Evolutionary conservation across 2,888 invertebrate genomes (phyloP), one percentile per base, ranked within the genome.

Genomic region (Anorthoa munda): DNA sequence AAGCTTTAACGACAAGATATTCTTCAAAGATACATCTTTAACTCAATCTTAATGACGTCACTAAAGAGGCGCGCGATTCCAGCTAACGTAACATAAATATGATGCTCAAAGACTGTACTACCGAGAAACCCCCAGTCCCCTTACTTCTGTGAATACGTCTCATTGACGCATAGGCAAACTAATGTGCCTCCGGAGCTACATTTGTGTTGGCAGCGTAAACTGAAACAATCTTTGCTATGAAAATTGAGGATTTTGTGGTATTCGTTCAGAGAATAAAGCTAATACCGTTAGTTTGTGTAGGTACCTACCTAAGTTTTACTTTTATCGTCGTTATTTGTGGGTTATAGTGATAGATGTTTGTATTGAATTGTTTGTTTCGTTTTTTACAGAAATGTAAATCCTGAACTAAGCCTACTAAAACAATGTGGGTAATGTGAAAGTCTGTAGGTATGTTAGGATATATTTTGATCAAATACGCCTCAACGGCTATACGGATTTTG

Each of bases 171-270:
- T 59, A 78, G 31, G 64, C 60, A 60, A 72, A 60, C 64, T 12
- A 64, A 53, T 55, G 50, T 78, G 64, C 55, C 72, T 65, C 50
- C 21, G 79, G 53, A 55, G 45, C 7, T 55, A 59, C 64, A 46
- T 50, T 60, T 65, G 17, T 60, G 64, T 65, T 26, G 31, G 31
- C 9, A 23, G 46, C n/a, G 45, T 55, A 65, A 64, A 60, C 50
- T 65, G 45, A 65, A 79, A 72, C 72, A 65, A 65, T 72, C 59
- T 77, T 60, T 72, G 45, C 48, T 59, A 55, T 50, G 79, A 72
- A 77, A 72, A 79, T 65, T 61, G 60, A 56, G 45, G 60, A 23
- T 77, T 69, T 56, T 7, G 45, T 50, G 15, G 26, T 50, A 55
- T 53, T 53, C 23, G 31, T 31, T 31, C 15, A 11, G 56, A 39